Evolutionary conservation across 2,797 vertebrate species (phyloP), one percentile per base, ranked within the genome.

Genomic region (Acanthiza pusilla): DNA sequence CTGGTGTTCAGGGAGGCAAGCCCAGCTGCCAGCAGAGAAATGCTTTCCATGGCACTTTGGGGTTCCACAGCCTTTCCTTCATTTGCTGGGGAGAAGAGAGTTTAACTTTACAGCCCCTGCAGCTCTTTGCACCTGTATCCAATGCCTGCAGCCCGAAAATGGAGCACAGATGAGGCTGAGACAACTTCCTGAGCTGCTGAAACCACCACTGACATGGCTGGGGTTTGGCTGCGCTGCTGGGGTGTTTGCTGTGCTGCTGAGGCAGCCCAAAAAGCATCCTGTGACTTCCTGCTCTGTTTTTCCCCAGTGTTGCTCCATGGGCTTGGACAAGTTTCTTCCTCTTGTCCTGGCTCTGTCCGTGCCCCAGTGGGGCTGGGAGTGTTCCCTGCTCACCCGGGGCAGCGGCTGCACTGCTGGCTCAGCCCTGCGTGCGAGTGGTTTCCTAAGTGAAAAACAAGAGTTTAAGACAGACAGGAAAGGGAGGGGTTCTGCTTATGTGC

Each of bases 401-500:
- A 60, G 87, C 2, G 32, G 77, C 92, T 55, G 34, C 1, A 2
- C 45, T 4, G 8, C 22, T 66, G 89, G 86, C 81, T 72, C 16
- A 13, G 82, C 88, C 57, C 36, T 5, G 0, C 1, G 0, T 7
- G 5, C 25, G 7, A 92, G 89, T 36, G 80, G 72, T 79, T 91
- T 91, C 81, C 84, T 27, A 38, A 89, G 66, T 26, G 79, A 92
- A 93, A 96, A 94, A 91, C 66, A 88, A 63, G 71, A 55, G 73
- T 88, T 83, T 65, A 76, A 83, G 85, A 80, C 87, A 93, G 75
- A 92, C 91, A 94, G 93, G 92, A 96, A 96, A 94, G 79, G 95
- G 94, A 91, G 93, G 85, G 45, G 91, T 36, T 76, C 70, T 93
- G 66, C 88, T 63, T 62, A 10, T 84, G 66, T 73, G 70, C 48